Conservation (phyloP, 1,140 invertebrate species). For the Calliopsis andreniformis region DNA sequence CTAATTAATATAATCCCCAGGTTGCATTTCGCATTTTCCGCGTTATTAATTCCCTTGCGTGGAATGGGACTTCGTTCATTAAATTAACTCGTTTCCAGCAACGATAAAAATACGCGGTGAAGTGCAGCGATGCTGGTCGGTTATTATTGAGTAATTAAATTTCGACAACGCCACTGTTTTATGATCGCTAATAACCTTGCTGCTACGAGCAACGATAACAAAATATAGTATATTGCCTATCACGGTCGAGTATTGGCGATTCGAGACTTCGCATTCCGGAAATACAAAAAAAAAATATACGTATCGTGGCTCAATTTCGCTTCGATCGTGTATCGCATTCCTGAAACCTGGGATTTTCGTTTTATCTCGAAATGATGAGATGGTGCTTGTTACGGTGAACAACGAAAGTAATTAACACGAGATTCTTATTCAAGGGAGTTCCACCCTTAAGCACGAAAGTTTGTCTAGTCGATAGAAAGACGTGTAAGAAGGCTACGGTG, state of each 20-base stretch:
- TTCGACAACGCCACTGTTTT: conserved; percentile 5
- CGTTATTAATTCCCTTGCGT: conserved; percentile 24
- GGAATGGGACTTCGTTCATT: conserved; percentile 20
- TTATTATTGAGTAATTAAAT: conserved; percentile 44
- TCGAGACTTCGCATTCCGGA: not conserved
- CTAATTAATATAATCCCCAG: conserved; percentile 39
- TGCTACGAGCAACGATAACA: not conserved
- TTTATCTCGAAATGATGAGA: not conserved
- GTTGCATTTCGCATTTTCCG: conserved; percentile 24
- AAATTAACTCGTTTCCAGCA: conserved; percentile 19
- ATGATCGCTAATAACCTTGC: conserved; percentile 11
- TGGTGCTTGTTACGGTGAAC: not conserved
- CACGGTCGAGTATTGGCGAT: not conserved
- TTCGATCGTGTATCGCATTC: not conserved
- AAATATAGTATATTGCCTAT: not conserved
- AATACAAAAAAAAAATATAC: too few relatives aligned
- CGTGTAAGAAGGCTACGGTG: conserved; percentile 26
- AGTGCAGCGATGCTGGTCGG: conserved; percentile 1
- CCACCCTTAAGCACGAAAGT: conserved; percentile 10
- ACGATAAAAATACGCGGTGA: conserved; percentile 20
- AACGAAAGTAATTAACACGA: conserved; percentile 37
- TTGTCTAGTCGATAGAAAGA: conserved; percentile 23
- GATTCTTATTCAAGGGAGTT: conserved; percentile 38
- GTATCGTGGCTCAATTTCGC: not conserved
- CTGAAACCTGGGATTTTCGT: not conserved